phyloP scores from a whole-genome alignment of 2,888 invertebrate genomes.

The Parapristionchus giblindavisi region DNA sequence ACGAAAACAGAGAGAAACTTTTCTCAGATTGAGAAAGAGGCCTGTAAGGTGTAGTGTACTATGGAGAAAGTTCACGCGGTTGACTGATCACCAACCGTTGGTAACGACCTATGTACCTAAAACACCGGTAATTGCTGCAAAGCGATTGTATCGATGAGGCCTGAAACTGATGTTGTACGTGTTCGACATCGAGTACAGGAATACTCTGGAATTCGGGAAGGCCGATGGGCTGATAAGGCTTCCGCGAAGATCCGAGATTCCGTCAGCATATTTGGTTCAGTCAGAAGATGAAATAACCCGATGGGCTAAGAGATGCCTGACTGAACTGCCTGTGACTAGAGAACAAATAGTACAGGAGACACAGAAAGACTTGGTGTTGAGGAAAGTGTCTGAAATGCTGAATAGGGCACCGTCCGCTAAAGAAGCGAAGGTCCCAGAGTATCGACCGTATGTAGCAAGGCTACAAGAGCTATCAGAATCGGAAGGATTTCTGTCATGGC shows the following conservation, averaged over 20 bases:
- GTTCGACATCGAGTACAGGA: slow-evolving; percentile 69
- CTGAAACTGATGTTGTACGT: slow-evolving; percentile 70
- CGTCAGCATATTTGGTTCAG: not conserved
- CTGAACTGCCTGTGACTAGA: not conserved
- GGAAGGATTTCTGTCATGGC: slow-evolving; percentile 10
- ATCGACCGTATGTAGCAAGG: not conserved
- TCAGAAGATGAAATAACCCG: not conserved
- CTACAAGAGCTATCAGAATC: not conserved
- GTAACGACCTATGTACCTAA: slow-evolving; percentile 68
- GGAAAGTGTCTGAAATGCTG: not conserved
- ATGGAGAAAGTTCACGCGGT: slow-evolving; percentile 67
- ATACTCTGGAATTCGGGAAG: slow-evolving; percentile 69
- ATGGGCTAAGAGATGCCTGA: not conserved
- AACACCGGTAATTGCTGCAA: slow-evolving; percentile 38
- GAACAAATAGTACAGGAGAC: not conserved
- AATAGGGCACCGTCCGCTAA: not conserved
- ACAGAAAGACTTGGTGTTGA: not conserved
- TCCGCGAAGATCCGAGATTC: not conserved
- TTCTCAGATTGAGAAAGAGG: slow-evolving; percentile 71
- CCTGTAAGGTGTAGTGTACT: too few species aligned
- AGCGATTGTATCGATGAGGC: slow-evolving; percentile 72
- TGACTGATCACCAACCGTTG: slow-evolving; percentile 73
- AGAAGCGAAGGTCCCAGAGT: too few species aligned
- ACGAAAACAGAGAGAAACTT: slow-evolving; percentile 70
- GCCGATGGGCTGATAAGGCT: slow-evolving; percentile 70